Base-by-base conservation (phyloP, 2,113 vertebrate genomes). In the Lepidothrix coronata region DNA sequence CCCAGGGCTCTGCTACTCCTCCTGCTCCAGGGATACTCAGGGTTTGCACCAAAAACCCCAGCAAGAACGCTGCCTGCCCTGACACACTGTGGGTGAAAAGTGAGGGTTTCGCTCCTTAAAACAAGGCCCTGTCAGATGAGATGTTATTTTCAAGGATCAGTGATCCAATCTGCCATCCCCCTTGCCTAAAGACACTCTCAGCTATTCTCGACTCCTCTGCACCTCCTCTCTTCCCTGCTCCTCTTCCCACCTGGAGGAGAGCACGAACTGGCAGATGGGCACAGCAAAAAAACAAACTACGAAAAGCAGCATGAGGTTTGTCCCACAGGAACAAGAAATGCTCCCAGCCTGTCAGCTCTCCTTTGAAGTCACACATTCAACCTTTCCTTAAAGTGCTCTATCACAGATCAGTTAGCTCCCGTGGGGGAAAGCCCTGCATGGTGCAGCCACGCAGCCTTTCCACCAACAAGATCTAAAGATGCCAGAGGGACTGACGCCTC, bases 341-440 rank as follows among this genome's bases (percentile, higher is more conserved):
- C 51, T 84, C 79, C 51, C 37, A 70, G 68, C 12, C 59, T 76
- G 51, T 46, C 79, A 88, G 44, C 8, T 89, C 54, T 41, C 46
- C 83, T 93, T 86, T 65, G 27, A 86, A 86, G 49, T 48, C 49
- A 66, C 13, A 73, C 21, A 39, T 39, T 52, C 7, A 9, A 73
- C 85, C 66, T 88, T 75, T 85, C 23, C 44, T 55, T 87, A 28
- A 68, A 87, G 62, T 68, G 62, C 46, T 72, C 79, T 82, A 46
- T 48, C 78, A 62, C 37, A 65, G 12, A 67, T 58, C 8, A 76
- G 30, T 33, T 25, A 41, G 59, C 12, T 90, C 67, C 67, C 3
- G 0, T 7, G 30, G 30, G 58, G 37, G 13, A 85, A 93, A 85
- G 62, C 48, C n/a, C 63, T 0, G 0, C 9, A 3, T 23, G 24